Evolutionary conservation across 1,140 invertebrate species (phyloP).

Genomic region (Zaprionus kolodkinae): DNA sequence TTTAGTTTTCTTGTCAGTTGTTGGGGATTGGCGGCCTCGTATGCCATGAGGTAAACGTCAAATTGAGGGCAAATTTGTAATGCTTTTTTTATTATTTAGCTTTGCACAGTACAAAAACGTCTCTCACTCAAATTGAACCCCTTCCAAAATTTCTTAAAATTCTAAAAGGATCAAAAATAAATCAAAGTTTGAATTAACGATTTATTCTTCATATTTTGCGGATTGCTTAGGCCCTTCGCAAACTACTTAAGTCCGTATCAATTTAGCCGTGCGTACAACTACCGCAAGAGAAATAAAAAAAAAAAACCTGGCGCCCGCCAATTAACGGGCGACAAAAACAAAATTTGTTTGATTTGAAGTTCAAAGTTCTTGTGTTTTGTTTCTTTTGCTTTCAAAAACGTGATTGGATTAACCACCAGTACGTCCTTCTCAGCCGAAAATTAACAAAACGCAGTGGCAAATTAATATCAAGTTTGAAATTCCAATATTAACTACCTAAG

Average conservation of each 20-base stretch:
- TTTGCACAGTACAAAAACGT: constrained; percentile 68
- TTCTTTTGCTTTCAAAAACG: constrained; percentile 50
- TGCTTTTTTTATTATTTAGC: constrained; percentile 8
- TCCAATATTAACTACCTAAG: constrained; percentile 22
- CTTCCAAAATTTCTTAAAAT: constrained; percentile 76
- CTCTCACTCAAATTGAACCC: constrained; percentile 66
- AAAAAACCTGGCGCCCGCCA: constrained; percentile 57
- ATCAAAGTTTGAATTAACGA: constrained; percentile 73
- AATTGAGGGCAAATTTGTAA: background rate
- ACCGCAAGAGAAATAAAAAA: constrained; percentile 52
- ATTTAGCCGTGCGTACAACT: constrained; percentile 38
- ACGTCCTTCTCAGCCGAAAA: constrained; percentile 51
- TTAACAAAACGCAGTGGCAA: background rate
- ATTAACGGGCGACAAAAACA: constrained; percentile 56
- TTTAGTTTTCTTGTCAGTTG: background rate
- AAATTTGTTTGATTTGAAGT: constrained; percentile 59
- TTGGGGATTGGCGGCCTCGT: background rate
- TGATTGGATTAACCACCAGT: constrained; percentile 41
- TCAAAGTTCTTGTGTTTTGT: constrained; percentile 62
- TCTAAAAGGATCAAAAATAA: constrained; percentile 80
- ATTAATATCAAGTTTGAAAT: constrained; percentile 31
- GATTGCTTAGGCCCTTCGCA: constrained; percentile 54
- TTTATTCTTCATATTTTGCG: constrained; percentile 73
- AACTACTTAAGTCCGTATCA: constrained; percentile 47
- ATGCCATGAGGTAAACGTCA: constrained; percentile 22